Evolutionary conservation across 2,113 vertebrate species (phyloP).

Genomic region (Nipponia nippon): DNA sequence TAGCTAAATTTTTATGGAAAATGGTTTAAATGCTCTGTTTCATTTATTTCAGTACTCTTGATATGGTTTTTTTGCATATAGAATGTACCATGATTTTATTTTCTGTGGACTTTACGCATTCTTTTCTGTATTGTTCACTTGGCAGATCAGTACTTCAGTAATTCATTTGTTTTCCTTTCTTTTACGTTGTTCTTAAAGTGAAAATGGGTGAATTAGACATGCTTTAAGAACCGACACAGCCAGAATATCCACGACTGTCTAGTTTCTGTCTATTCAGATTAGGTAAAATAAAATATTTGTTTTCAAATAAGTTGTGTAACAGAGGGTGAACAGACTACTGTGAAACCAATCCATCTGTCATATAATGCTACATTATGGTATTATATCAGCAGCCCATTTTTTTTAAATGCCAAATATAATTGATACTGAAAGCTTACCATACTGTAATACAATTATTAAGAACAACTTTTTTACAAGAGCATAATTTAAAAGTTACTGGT

Average conservation of each 20-base stretch:
- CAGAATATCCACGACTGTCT: neutral
- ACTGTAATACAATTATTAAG: neutral
- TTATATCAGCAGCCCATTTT: neutral
- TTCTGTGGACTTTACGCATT: neutral
- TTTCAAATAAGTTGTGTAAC: constrained; percentile 4
- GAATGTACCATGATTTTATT: neutral
- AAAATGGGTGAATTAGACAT: neutral
- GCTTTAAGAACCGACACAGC: neutral
- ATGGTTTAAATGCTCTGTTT: neutral
- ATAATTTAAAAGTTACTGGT: neutral
- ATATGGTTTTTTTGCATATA: neutral
- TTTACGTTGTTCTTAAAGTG: neutral
- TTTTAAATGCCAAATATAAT: neutral
- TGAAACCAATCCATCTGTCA: neutral
- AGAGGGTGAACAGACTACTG: neutral
- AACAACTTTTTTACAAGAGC: neutral
- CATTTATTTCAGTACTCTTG: neutral
- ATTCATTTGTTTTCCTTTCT: neutral
- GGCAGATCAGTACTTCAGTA: neutral
- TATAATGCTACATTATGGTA: neutral
- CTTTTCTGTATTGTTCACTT: neutral
- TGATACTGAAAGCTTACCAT: neutral
- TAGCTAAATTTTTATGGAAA: neutral
- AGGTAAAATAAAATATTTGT: constrained; percentile 17
- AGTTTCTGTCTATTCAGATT: neutral